Base-by-base conservation (phyloP, 2,888 invertebrate genomes). In the Drosophila parthenogenetica region DNA sequence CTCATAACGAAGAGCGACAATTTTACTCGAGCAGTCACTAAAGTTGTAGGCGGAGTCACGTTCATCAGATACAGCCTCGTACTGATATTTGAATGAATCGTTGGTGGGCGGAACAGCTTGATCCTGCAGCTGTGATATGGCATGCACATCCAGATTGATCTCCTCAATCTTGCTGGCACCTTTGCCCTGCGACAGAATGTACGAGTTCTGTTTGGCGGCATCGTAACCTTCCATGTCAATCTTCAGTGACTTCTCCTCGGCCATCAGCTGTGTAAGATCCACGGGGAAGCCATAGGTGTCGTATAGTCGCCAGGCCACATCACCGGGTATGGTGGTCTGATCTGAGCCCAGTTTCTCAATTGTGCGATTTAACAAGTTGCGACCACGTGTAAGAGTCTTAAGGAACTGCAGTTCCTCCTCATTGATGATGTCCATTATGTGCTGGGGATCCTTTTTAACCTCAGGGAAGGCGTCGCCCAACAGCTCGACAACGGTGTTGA, bases 271-370 rank as follows among this genome's bases (percentile, higher is more conserved):
- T 0, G 99, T 99, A 73, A 99, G 94, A 94, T 99, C 99, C 58
- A 99, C 95, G 0, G 99, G 99, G 91, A 99, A 99, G 16, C 99
- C 99, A 91, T 99, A 99, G 0, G 99, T 99, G 90, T 99, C 99
- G 92, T 99, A 99, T 61, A 99, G 93, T 64, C 98, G 94, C 99
- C 99, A 99, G 1, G 99, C 99, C 51, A 99, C 95, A 92, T 99
- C 98, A 59, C 99, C 98, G 39, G 99, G 98, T 73, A 99, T 93
- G 49, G 94, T 93, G 90, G 95, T 95, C 1, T 94, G 93, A 64
- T 55, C 60, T n/a, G 93, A 93, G 53, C 94, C 95, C 37, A 99
- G 93, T 91, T 98, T 98, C 59, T 94, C 94, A 72, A 99, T 96
- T 2, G 98, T 98, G 87, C 98, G 95, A 91, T 98, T 97, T 10